Conservation (phyloP, 2,113 vertebrate genomes). For the Bombycilla garrulus region DNA sequence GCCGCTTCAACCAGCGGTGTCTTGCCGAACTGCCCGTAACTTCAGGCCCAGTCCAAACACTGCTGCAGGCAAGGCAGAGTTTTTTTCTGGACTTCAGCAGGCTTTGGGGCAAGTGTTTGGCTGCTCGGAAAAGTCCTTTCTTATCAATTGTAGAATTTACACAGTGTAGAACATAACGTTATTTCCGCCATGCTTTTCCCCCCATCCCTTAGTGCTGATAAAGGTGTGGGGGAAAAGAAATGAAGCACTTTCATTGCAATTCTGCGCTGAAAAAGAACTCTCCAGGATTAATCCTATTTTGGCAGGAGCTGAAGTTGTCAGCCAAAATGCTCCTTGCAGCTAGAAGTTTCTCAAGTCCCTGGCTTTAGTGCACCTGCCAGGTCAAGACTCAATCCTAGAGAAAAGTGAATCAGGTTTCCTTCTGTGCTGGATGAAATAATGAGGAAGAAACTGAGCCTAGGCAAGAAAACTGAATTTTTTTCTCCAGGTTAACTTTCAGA, state of each 20-base stretch:
- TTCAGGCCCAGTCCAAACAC: neutral
- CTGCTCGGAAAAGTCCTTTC: neutral
- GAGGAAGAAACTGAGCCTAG: neutral
- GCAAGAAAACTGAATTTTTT: neutral
- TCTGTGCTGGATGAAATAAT: neutral
- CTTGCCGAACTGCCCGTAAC: neutral
- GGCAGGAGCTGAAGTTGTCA: fast-evolving
- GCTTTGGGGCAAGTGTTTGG: neutral
- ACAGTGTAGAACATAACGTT: fast-evolving
- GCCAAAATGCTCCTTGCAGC: neutral
- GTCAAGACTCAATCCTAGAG: neutral
- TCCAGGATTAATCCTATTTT: neutral
- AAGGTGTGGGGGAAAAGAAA: neutral
- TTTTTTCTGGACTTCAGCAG: neutral
- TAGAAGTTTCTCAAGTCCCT: neutral
- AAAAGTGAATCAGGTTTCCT: constrained; percentile 8
- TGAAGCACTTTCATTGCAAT: neutral
- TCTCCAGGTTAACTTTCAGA: neutral
- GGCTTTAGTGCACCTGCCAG: neutral
- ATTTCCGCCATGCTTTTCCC: neutral
- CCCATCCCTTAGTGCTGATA: neutral
- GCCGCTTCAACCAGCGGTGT: neutral
- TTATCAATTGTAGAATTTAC: neutral
- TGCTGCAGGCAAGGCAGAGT: neutral
- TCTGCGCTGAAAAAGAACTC: neutral